Base-by-base conservation (phyloP, 2,797 vertebrate species). In the Arremon brunneinucha region DNA sequence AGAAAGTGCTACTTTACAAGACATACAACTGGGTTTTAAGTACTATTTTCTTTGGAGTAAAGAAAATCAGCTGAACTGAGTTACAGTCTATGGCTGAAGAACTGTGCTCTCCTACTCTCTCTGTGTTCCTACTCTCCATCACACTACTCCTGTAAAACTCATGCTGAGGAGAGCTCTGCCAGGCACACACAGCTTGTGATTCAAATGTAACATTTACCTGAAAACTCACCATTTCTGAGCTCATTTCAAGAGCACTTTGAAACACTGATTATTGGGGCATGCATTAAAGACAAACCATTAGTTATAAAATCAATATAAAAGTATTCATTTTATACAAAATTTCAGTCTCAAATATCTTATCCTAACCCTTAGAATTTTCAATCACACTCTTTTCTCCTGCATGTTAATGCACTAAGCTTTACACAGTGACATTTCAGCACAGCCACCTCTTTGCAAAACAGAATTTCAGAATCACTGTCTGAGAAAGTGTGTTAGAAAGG, bases 121-220 rank as follows among this genome's bases (percentile, higher is more conserved):
- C 15, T 2, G 0, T 4, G 13, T 14, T 32, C 82, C 53, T 32
- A 9, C n/a, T 34, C 44, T 67, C 68, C 53, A 47, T 35, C 62
- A 22, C 32, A 72, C 8, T 18, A 34, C 34, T 20, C 37, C 35
- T 0, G 1, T 23, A 67, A 43, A 68, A 47, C 34, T 27, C 44
- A 9, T 1, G 0, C 39, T 28, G 26, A 30, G n/a, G n/a, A 80
- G 35, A 67, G 6, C 34, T 41, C 35, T 32, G 43, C 41, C 59
- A 83, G n/a, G 55, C 37, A 23, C 4, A 1, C 0, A 0, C 8
- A 52, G 43, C 59, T 57, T 53, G 2, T 18, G 32, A 14, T 62
- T 28, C 78, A 81, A 84, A 39, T 21, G 1, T 8, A n/a, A 52
- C 22, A 21, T 22, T 43, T 27, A 15, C 0, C 12, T 41, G 43